phyloP scores from a whole-genome alignment of 2,113 vertebrate species.

The Megaleporinus macrocephalus region DNA sequence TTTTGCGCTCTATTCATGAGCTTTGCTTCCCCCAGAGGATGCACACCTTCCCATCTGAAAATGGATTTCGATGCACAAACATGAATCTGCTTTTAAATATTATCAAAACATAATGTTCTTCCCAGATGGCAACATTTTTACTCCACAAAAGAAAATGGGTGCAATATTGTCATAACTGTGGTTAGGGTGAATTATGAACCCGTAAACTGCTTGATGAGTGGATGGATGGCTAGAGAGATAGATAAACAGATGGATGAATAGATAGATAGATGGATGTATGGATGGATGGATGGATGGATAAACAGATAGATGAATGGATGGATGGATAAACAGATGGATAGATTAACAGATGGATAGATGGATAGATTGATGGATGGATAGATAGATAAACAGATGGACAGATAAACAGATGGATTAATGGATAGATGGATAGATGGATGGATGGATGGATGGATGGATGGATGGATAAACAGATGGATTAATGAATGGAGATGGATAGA shows the following conservation, averaged over 20 bases:
- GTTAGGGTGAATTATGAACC: background rate
- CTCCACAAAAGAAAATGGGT: background rate
- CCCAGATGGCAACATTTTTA: constrained; percentile 4
- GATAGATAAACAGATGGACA: no score
- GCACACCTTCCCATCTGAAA: background rate
- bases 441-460: background rate
- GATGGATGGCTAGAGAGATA: no score
- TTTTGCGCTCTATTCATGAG: constrained; percentile 10
- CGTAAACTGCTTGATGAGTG: background rate
- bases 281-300: no score
- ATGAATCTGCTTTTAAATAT: constrained; percentile 12
- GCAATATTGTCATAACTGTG: background rate
- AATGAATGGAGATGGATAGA: no score
- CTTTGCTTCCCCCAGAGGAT: background rate
- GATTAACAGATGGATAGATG: no score
- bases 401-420: background rate
- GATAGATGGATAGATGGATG: background rate
- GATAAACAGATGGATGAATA: no score
- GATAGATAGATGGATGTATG: no score
- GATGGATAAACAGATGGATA: no score
- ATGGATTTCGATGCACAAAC: background rate
- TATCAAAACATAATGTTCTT: constrained; percentile 2
- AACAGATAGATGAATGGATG: no score
- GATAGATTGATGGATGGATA: no score
- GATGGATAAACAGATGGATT: no score